A percentile compares a stretch with the other conserved stretches of the same genome.
phyloP scores from a whole-genome alignment of 2,113 vertebrate genomes.

The Agelaius phoeniceus region DNA sequence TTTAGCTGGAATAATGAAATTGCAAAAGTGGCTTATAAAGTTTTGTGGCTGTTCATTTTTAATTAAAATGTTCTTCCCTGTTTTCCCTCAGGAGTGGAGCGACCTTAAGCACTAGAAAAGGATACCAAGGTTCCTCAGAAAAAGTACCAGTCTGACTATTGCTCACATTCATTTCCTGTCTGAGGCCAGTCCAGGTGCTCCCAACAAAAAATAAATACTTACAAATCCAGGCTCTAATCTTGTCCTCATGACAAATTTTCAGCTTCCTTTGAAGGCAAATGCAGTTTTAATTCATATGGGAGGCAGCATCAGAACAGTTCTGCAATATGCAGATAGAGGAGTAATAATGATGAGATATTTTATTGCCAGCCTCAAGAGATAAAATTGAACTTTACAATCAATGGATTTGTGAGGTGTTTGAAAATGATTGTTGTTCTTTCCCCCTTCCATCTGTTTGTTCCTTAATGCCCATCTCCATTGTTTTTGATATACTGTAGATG shows the following conservation, averaged over 20 bases:
- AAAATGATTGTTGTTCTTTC: neutral
- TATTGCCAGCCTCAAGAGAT: neutral
- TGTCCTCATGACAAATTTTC: neutral
- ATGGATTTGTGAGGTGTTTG: neutral
- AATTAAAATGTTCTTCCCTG: constrained; percentile 60
- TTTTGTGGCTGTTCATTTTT: constrained; percentile 58
- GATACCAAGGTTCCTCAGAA: neutral
- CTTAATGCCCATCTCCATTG: neutral
- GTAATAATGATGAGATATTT: neutral
- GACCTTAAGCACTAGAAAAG: neutral
- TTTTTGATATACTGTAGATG: neutral
- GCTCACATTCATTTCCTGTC: constrained; percentile 13
- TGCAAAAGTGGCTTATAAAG: constrained; percentile 54
- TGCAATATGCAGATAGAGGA: neutral
- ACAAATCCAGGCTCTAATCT: neutral
- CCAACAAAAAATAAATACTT: neutral
- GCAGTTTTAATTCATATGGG: neutral
- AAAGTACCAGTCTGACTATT: neutral
- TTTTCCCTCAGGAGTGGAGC: constrained; percentile 34
- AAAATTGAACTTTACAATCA: neutral
- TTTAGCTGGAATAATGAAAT: constrained; percentile 58
- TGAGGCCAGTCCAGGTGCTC: neutral
- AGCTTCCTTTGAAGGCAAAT: neutral
- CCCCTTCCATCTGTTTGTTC: neutral
- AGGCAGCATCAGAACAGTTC: neutral